Base-by-base conservation (phyloP, 2,797 vertebrate species). In the Enteromius afrohamiltoni region DNA sequence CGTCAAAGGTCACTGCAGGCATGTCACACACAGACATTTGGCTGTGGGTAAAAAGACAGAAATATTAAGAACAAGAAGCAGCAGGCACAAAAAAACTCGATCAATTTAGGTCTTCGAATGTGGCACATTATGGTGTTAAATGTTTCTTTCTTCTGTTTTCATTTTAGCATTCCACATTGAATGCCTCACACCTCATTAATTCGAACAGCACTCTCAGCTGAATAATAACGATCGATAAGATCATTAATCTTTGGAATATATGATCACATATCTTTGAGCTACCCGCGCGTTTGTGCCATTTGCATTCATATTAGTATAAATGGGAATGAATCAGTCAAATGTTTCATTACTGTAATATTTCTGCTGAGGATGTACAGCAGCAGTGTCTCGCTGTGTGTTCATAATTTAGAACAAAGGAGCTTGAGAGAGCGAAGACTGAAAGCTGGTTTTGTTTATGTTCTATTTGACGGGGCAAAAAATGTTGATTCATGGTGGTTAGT, bases 221-320 rank as follows among this genome's bases (percentile, higher is more conserved):
- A 90, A 86, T 88, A 85, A 88, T 89, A 87, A 84, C 82, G 90
- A 88, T 91, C 84, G 86, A 87, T 88, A 80, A 88, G 88, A 92
- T 90, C 87, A 90, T 89, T 91, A 87, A 91, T 90, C 84, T 77
- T 47, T 87, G 86, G 89, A 89, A 92, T 91, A 89, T 87, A 87
- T 87, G 87, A 87, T 86, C 77, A 78, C 85, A 88, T 89, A 78
- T 88, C 88, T 79, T 42, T 62, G 84, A 85, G 87, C 86, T 31
- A 69, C 88, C 84, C 7, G 14, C 16, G 1, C 69, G 70, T 85
- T 89, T 86, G 29, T 21, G 75, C 86, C 64, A 77, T 88, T 89
- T 87, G 78, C 82, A 87, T 78, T 40, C 82, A 84, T 86, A 91
- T 91, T 88, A 84, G 62, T 70, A 73, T 73, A 34, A 89, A 83